Percentiles rank a stretch among this genome's conserved stretches.
These are phyloP conservation scores for Hormaphis cornu DNA, from an alignment of 1,140 invertebrate species.

Conservation along the genomic window DNA sequence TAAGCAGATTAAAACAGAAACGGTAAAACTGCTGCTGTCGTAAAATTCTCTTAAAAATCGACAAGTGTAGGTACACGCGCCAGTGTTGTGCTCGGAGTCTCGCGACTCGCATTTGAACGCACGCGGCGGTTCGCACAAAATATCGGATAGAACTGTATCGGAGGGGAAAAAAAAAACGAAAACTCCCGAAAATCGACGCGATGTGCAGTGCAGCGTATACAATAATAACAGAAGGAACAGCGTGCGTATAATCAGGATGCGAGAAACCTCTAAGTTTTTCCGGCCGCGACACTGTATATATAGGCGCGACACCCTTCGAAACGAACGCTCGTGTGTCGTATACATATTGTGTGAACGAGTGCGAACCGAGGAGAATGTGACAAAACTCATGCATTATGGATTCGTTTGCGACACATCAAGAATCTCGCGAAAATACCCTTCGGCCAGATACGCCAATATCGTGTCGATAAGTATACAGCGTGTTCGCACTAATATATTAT, in stretches of 20 bases:
- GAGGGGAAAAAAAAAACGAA: not conserved
- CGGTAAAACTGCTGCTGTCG: no score
- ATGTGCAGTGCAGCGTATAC: no score
- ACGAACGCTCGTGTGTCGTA: not conserved
- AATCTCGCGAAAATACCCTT: constrained; percentile 8
- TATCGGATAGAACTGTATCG: no score
- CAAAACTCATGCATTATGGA: constrained; percentile 30
- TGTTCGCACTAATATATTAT: not conserved
- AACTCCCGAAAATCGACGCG: no score
- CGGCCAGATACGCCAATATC: not conserved
- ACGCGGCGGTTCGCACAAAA: no score
- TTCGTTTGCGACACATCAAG: constrained; percentile 23
- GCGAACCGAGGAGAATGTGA: not conserved
- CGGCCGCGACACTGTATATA: constrained; percentile 26
- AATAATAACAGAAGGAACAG: constrained; percentile 3
- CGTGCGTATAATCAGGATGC: constrained; percentile 29
- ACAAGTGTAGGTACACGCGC: no score
- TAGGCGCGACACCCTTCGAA: constrained; percentile 15
- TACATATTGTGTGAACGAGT: not conserved
- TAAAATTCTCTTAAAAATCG: no score
- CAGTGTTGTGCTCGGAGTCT: no score
- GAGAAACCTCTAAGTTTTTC: constrained; percentile 30
- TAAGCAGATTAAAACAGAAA: no score
- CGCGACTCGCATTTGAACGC: no score
- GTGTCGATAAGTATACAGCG: not conserved